Evolutionary conservation across 2,888 invertebrate genomes (phyloP).

Genomic region (Agrotis segetum): DNA sequence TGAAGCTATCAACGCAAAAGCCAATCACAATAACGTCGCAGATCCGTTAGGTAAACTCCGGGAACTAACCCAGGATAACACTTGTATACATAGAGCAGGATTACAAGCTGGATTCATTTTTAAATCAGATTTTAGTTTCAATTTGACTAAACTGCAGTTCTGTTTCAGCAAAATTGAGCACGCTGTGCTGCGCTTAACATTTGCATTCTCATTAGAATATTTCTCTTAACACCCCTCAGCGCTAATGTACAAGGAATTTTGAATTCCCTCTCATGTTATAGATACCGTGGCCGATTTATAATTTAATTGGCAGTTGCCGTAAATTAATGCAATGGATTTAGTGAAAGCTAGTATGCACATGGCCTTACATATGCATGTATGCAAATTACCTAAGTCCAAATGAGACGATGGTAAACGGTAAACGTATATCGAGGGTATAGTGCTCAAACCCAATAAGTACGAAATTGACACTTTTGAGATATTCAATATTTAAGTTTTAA

Average conservation of each 20-base stretch:
- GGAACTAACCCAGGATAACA: slow-evolving; percentile 17
- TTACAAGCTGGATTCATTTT: slow-evolving; percentile 54
- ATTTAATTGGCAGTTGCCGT: slow-evolving; percentile 41
- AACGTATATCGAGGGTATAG: no score
- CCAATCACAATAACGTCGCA: slow-evolving; percentile 33
- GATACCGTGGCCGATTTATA: slow-evolving; percentile 17
- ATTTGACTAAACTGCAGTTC: slow-evolving; percentile 66
- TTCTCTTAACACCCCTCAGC: slow-evolving; percentile 68
- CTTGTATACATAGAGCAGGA: slow-evolving; percentile 36
- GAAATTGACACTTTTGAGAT: no score
- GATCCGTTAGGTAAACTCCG: slow-evolving; percentile 18
- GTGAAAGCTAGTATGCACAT: slow-evolving; percentile 5
- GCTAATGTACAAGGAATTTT: slow-evolving; percentile 47
- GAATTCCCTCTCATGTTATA: slow-evolving; percentile 29
- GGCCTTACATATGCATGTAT: slow-evolving; percentile 28
- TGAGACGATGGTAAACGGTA: slow-evolving; percentile 12
- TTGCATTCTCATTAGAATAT: slow-evolving; percentile 78
- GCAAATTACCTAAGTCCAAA: slow-evolving; percentile 44
- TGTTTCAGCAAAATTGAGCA: slow-evolving; percentile 63
- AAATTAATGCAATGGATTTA: slow-evolving; percentile 33
- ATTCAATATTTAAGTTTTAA: no score
- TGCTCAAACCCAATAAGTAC: no score
- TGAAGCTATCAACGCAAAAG: slow-evolving; percentile 23
- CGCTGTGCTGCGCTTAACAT: slow-evolving; percentile 73
- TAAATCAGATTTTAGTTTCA: slow-evolving; percentile 61